Conservation (phyloP, 2,113 vertebrate genomes). For the Vanacampus margaritifer region DNA sequence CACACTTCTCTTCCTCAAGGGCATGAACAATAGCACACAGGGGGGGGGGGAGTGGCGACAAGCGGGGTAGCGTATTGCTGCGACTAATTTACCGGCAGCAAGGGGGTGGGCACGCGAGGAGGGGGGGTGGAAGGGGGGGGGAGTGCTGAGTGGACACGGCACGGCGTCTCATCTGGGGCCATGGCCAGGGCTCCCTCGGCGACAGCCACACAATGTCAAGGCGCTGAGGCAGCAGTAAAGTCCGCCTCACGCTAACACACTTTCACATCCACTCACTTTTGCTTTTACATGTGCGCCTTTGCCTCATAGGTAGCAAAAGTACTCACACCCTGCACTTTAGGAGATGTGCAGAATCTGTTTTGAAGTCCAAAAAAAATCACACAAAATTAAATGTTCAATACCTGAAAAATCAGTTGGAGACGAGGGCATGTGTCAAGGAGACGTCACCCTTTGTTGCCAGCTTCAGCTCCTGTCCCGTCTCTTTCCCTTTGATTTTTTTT, state of each 20-base stretch:
- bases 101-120: neutral
- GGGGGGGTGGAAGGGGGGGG: neutral
- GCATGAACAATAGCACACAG: constrained; percentile 58
- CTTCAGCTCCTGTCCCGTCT: constrained; percentile 47
- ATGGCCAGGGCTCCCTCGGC: constrained; percentile 62
- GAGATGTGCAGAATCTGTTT: neutral
- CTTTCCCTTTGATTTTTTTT: constrained; percentile 30
- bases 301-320: neutral
- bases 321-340: too few relatives aligned
- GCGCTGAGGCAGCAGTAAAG: constrained; percentile 71
- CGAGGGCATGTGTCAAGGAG: constrained; percentile 50
- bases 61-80: constrained; percentile 61
- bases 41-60: constrained; percentile 47
- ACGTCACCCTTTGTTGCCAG: constrained; percentile 55
- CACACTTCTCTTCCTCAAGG: constrained; percentile 62
- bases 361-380: neutral
- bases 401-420: neutral
- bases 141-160: constrained; percentile 72
- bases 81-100: constrained; percentile 65
- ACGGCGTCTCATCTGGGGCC: constrained; percentile 56
- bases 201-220: constrained; percentile 59
- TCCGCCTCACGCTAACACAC: constrained; percentile 33
- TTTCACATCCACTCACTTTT: constrained; percentile 24
- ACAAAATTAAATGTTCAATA: neutral
- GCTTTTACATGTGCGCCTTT: constrained; percentile 36